Percentiles rank a stretch among this genome's conserved stretches.
These are phyloP conservation scores for Potamilus streckersoni DNA, from an alignment of 1,140 invertebrate genomes.

Conservation along the genomic window DNA sequence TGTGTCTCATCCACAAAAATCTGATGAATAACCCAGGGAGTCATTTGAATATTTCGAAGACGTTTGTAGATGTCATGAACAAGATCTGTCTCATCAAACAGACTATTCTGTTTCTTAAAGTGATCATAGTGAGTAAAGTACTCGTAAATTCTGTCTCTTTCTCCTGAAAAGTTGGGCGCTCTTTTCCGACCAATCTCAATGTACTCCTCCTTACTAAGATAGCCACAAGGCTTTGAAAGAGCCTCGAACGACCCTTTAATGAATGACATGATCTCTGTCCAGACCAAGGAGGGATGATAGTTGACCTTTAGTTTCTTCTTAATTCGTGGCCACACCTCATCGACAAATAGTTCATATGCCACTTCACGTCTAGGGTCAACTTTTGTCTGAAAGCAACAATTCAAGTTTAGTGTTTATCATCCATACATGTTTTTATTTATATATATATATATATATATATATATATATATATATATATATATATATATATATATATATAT, in stretches of 20 bases:
- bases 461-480: too few relatives aligned
- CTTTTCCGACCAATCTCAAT: conserved; percentile 46
- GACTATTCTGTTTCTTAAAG: conserved; percentile 25
- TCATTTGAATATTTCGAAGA: neutral
- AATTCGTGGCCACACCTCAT: conserved; percentile 38
- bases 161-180: conserved; percentile 50
- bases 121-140: conserved; percentile 42
- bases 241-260: conserved; percentile 55
- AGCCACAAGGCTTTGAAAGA: conserved; percentile 34
- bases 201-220: conserved; percentile 43
- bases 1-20: conserved; percentile 65
- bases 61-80: conserved; percentile 30
- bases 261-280: conserved; percentile 44
- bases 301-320: conserved; percentile 18
- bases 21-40: conserved; percentile 51
- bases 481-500: too few relatives aligned
- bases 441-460: too few relatives aligned
- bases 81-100: conserved; percentile 56
- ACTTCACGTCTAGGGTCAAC: conserved; percentile 32
- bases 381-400: neutral
- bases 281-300: conserved; percentile 40
- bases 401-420: too few relatives aligned
- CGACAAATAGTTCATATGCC: conserved; percentile 42
- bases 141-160: conserved; percentile 42
- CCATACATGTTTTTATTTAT: too few relatives aligned